Evolutionary conservation across 2,113 vertebrate species (phyloP).

Genomic region (Rhagologus leucostigma): DNA sequence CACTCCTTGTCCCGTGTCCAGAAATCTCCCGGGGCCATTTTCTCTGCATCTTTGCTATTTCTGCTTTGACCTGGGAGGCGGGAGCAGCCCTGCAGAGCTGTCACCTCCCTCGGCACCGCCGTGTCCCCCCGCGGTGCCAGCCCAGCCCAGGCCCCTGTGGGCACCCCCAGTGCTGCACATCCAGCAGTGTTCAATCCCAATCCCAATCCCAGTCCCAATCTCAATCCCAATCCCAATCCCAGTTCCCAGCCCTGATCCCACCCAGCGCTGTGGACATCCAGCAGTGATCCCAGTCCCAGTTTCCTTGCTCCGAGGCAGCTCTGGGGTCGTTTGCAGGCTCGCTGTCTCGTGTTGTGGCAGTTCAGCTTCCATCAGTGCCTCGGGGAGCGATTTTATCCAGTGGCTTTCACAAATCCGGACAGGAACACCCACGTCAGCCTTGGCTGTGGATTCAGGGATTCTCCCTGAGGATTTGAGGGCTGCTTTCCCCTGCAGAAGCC

Average conservation of each 20-base stretch:
- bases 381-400: neutral
- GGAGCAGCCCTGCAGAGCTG: neutral
- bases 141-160: neutral
- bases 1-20: neutral
- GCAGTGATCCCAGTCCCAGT: neutral
- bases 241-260: neutral
- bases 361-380: neutral
- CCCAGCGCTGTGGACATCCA: fast-evolving
- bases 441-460: neutral
- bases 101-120: fast-evolving
- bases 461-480: neutral
- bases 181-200: neutral
- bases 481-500: neutral
- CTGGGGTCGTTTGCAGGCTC: neutral
- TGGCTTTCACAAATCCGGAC: neutral
- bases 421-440: neutral
- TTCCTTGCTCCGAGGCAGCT: neutral
- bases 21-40: neutral
- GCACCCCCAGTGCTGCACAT: neutral
- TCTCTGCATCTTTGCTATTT: neutral
- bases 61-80: neutral
- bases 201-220: neutral
- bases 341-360: fast-evolving
- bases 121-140: neutral
- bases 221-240: neutral